Evolutionary conservation across 2,888 invertebrate genomes (phyloP).

Genomic region (Catocala sponsa): DNA sequence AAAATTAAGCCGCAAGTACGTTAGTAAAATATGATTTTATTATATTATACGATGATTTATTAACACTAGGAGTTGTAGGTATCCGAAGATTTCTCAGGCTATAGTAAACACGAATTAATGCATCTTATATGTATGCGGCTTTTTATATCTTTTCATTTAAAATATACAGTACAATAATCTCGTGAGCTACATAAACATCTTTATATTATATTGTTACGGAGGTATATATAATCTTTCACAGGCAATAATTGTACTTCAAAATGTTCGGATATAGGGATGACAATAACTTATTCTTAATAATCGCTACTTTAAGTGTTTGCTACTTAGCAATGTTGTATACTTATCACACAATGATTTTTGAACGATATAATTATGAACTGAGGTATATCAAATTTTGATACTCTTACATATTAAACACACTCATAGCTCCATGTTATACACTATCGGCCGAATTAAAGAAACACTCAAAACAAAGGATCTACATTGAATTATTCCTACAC

Average conservation of each 20-base stretch:
- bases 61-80: background rate
- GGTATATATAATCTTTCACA: constrained; percentile 60
- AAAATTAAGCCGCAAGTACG: constrained; percentile 33
- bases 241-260: constrained; percentile 55
- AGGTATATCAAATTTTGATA: constrained; percentile 4
- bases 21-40: constrained; percentile 17
- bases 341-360: constrained; percentile 21
- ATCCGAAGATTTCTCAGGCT: background rate
- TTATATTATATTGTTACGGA: constrained; percentile 45
- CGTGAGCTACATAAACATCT: constrained; percentile 46
- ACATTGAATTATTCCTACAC: constrained; percentile 24
- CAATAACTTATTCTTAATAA: constrained; percentile 21
- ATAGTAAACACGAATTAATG: constrained; percentile 6
- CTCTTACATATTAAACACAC: constrained; percentile 35
- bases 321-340: constrained; percentile 16
- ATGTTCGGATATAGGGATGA: constrained; percentile 39
- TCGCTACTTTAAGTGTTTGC: constrained; percentile 22
- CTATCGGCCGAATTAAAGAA: constrained; percentile 31
- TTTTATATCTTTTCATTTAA: constrained; percentile 22
- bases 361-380: constrained; percentile 7
- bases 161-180: constrained; percentile 39
- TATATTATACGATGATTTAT: constrained; percentile 19
- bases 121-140: constrained; percentile 20
- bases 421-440: constrained; percentile 29
- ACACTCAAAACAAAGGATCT: constrained; percentile 23